Evolutionary conservation across 2,888 invertebrate species (phyloP).

Genomic region (Acanthosepion lycidas): DNA sequence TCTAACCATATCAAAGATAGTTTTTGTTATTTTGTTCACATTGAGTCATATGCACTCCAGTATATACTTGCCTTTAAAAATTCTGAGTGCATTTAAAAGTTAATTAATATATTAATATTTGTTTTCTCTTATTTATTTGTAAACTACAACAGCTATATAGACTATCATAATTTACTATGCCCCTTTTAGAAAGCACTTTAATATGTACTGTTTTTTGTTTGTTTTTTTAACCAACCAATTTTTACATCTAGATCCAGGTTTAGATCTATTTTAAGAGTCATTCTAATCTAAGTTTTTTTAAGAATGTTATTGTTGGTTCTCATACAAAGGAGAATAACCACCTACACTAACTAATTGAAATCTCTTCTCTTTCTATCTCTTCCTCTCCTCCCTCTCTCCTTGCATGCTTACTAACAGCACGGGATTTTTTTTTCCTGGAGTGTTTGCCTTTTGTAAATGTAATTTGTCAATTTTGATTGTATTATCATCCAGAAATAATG

Average conservation of each 20-base stretch:
- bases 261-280: background rate
- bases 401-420: constrained; percentile 6
- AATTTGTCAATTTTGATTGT: background rate
- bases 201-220: background rate
- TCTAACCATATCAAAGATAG: background rate
- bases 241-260: background rate
- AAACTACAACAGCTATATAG: background rate
- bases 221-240: background rate
- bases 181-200: background rate
- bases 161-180: background rate
- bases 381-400: background rate
- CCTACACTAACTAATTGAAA: background rate
- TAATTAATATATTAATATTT: background rate
- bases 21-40: background rate
- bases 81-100: background rate
- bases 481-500: constrained; percentile 11
- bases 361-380: background rate
- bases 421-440: background rate
- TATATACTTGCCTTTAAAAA: background rate
- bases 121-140: background rate
- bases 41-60: background rate
- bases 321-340: background rate
- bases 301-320: background rate
- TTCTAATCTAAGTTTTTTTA: background rate
- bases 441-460: background rate